phyloP scores from a whole-genome alignment of 2,113 vertebrate genomes.

The Tragelaphus buxtoni region DNA sequence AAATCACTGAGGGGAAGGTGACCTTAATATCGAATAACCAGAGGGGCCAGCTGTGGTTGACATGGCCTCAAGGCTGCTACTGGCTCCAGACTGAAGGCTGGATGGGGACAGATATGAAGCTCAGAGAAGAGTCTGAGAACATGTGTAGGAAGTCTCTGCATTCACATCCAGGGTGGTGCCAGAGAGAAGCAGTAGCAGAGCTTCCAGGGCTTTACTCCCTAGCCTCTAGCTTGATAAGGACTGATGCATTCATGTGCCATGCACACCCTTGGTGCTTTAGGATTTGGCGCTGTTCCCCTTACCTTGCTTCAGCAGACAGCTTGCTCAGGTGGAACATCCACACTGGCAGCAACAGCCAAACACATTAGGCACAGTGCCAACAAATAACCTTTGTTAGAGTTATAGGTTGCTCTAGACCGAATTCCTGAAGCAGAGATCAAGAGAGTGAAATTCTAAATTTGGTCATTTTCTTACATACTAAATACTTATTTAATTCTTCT shows the following conservation, averaged over 20 bases:
- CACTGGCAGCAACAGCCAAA: background rate
- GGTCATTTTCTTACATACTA: background rate
- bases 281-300: background rate
- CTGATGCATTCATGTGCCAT: background rate
- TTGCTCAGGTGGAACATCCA: background rate
- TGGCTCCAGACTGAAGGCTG: background rate
- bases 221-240: background rate
- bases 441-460: background rate
- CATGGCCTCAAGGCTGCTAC: background rate
- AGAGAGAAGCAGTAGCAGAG: background rate
- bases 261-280: background rate
- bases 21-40: background rate
- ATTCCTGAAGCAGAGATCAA: background rate
- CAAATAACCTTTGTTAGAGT: background rate
- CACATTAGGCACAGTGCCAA: background rate
- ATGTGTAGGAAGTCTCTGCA: background rate
- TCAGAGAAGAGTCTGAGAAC: background rate
- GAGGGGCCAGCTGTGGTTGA: background rate
- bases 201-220: background rate
- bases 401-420: background rate
- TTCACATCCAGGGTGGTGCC: background rate
- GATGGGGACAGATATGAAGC: background rate
- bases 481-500: background rate
- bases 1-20: background rate
- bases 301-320: background rate